Evolutionary conservation across 2,797 vertebrate genomes (phyloP).

Genomic region (Hoplostethus atlanticus): DNA sequence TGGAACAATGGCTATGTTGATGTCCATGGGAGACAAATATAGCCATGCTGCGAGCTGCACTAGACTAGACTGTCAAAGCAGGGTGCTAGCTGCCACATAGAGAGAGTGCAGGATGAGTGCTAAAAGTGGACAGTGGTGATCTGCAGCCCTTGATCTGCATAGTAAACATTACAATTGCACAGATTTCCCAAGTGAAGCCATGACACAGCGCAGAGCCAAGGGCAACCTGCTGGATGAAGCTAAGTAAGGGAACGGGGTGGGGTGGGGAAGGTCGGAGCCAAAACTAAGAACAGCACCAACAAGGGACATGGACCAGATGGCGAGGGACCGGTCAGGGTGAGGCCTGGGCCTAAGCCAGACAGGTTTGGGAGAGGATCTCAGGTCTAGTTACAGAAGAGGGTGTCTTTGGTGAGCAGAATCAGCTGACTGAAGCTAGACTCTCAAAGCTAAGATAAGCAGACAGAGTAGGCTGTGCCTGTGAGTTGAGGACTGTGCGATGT

Average conservation of each 20-base stretch:
- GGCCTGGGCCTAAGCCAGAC: conserved; percentile 33
- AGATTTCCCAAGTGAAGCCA: conserved; percentile 73
- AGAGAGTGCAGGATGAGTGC: conserved; percentile 57
- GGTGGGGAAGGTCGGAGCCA: conserved; percentile 4
- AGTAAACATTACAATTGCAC: conserved; percentile 90
- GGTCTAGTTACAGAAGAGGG: conserved; percentile 38
- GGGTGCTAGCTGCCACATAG: conserved; percentile 81
- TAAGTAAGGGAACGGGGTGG: conserved; percentile 25
- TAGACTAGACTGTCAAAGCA: conserved; percentile 57
- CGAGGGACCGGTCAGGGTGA: conserved; percentile 27
- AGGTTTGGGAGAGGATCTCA: conserved; percentile 22
- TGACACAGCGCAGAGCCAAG: conserved; percentile 76
- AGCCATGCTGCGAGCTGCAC: conserved; percentile 64
- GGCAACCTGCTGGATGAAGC: conserved; percentile 73
- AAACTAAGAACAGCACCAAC: conserved; percentile 33
- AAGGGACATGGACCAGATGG: conserved; percentile 57
- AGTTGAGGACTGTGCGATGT: conserved; percentile 40
- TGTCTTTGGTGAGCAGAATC: conserved; percentile 83
- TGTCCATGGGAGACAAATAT: conserved; percentile 41
- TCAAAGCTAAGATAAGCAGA: conserved; percentile 70
- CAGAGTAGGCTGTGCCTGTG: conserved; percentile 39
- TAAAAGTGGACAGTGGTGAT: conserved; percentile 67
- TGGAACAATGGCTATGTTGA: conserved; percentile 39
- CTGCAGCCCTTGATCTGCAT: conserved; percentile 93
- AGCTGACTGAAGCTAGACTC: conserved; percentile 78